Conservation (phyloP, 2,113 vertebrate species). For the Ahaetulla prasina region DNA sequence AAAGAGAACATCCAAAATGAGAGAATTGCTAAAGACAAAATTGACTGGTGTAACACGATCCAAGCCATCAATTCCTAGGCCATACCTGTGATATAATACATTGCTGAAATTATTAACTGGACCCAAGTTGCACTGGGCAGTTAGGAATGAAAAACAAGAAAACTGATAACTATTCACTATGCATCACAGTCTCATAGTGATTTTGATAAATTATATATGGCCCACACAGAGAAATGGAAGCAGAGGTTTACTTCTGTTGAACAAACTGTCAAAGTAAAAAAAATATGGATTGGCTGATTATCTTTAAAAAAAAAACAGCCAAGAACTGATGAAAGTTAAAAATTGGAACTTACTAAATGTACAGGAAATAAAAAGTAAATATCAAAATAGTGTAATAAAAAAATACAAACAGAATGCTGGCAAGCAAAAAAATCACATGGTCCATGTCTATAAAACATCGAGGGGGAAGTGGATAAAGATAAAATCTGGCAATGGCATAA, state of each 20-base stretch:
- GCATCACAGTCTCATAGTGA: not conserved
- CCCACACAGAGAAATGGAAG: not conserved
- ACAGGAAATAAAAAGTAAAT: not conserved
- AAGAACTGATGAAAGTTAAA: not conserved
- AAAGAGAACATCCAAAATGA: not conserved
- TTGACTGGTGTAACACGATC: not conserved
- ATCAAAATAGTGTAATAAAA: not conserved
- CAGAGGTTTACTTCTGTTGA: not conserved
- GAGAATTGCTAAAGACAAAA: not conserved
- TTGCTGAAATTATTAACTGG: not conserved
- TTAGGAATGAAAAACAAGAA: not conserved
- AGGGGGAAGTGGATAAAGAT: not conserved
- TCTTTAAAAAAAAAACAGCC: not conserved
- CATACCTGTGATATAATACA: not conserved
- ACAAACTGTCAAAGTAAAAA: not conserved
- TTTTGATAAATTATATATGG: not conserved
- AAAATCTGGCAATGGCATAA: not conserved
- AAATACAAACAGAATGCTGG: not conserved
- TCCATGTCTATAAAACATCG: not conserved
- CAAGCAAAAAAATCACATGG: not conserved
- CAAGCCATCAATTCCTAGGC: not conserved
- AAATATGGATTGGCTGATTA: not conserved
- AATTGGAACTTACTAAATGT: not conserved
- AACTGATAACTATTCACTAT: not conserved
- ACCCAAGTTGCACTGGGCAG: too few relatives aligned